phyloP scores from a whole-genome alignment of 2,797 vertebrate species.

The Bradypodion ventrale region DNA sequence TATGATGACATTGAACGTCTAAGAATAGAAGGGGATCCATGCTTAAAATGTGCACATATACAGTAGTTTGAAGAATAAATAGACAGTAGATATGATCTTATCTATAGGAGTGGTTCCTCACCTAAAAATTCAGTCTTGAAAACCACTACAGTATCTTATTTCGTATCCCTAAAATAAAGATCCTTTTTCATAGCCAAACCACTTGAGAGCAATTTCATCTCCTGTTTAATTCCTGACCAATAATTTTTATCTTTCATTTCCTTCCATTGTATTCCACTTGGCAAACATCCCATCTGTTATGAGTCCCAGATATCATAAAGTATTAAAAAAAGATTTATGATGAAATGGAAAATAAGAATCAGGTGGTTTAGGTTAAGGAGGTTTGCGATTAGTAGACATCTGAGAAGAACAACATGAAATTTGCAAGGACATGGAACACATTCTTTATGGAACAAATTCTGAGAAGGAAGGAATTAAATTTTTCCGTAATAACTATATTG shows the following conservation, averaged over 20 bases:
- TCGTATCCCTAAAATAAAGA: conserved; percentile 47
- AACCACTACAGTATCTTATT: conserved; percentile 41
- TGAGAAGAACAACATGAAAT: conserved; percentile 38
- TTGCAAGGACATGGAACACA: conserved; percentile 42
- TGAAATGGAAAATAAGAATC: conserved; percentile 65
- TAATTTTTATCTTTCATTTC: conserved; percentile 72
- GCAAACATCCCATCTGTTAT: conserved; percentile 69
- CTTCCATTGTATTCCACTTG: conserved; percentile 66
- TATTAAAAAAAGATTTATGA: conserved; percentile 62
- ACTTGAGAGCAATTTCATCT: conserved; percentile 63
- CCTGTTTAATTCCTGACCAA: conserved; percentile 61
- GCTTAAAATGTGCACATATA: conserved; percentile 49
- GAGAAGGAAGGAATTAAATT: conserved; percentile 41
- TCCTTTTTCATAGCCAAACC: conserved; percentile 38
- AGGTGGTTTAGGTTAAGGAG: conserved; percentile 64
- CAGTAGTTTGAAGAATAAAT: conserved; percentile 32
- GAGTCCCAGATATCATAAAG: conserved; percentile 67
- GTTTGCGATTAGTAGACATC: conserved; percentile 56
- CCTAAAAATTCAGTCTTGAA: conserved; percentile 24
- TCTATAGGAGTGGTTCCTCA: conserved; percentile 28
- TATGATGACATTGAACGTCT: background rate
- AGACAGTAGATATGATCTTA: conserved; percentile 44
- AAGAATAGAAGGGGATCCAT: conserved; percentile 34
- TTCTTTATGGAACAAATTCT: conserved; percentile 30
- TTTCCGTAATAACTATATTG: conserved; percentile 44